Base-by-base conservation (phyloP, 2,797 vertebrate species). In the Helostoma temminkii region DNA sequence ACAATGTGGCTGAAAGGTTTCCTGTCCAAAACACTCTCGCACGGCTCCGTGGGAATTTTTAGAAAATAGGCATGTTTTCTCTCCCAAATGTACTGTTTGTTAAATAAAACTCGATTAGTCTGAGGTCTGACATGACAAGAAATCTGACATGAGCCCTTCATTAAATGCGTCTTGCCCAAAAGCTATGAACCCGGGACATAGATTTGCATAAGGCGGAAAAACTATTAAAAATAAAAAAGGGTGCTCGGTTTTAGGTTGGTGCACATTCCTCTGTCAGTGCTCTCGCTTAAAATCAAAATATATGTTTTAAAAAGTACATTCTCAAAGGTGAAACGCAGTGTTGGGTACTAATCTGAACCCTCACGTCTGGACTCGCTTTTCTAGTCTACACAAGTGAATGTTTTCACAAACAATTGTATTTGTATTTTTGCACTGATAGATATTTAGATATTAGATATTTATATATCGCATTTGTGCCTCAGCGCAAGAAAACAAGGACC, bases 121-220 rank as follows among this genome's bases (percentile, higher is more conserved):
- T 0, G 4, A 22, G 28, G 15, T 55, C 43, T 18, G 9, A 60
- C 16, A n/a, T n/a, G 30, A 32, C 34, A 9, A 57, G 34, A 72
- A 70, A 26, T 39, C 12, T 2, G 21, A 46, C 55, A 10, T n/a
- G 11, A 55, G 59, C 15, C 9, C 47, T 57, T 47, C 22, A 37
- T 3, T 10, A 36, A 41, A 54, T 43, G 58, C 57, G 59, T 16
- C 16, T 47, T 70, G 77, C 52, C 72, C 73, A 61, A 69, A 36
- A 81, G 70, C 74, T 72, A 76, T 85, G 82, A 86, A 86, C 76
- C 82, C 58, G 49, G 74, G 55, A 70, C 69, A 86, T 92, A 80
- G 81, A 90, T 91, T 88, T 90, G 90, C 53, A 85, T 87, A 92
- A 88, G 83, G 85, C 89, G 86, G 71, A 68, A 83, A 89, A 84